Evolutionary conservation across 2,797 vertebrate genomes (phyloP), one percentile per base, ranked within the genome.

Genomic region (Spondyliosoma cantharus): DNA sequence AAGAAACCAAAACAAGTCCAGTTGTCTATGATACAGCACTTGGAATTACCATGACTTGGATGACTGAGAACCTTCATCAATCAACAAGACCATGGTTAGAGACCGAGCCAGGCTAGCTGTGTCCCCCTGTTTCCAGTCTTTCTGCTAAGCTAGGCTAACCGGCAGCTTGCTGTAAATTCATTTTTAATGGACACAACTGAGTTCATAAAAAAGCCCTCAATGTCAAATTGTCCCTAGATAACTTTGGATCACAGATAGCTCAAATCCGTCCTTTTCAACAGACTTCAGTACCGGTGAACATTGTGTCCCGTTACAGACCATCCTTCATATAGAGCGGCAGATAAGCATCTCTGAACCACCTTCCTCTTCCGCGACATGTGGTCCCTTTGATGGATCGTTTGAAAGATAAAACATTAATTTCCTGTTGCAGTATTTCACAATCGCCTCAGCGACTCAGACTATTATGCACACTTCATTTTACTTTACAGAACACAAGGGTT

Each of bases 341-440:
- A 70, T 76, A 25, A 32, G 20, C 46, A 73, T 76, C 68, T 70
- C 42, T 15, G 32, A 67, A 17, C 54, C 49, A 46, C 17, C 75
- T 58, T 7, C 37, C 71, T 58, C 46, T 61, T 71, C 53, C 52
- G 24, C 52, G 25, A 43, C 43, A 43, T 46, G 14, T 22, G 4
- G 29, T 45, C 0, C 1, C 14, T 66, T 32, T 67, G 37, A 78
- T 20, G 57, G 49, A 71, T 63, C 0, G 8, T 15, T 67, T 58
- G 43, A 68, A 56, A 14, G 48, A 84, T 81, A 72, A 72, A n/a
- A 32, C 14, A 13, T 68, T 76, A 0, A 65, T 76, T 84, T 82
- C 65, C 65, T 85, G 68, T 17, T 17, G 42, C 14, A 43, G 14
- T 24, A 13, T 32, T 72, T 56, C 50, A 45, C 54, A 65, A 17